These are phyloP conservation scores for Sebastes paucispinis DNA, from an alignment of 2,797 vertebrate species.

Conservation along the genomic window DNA sequence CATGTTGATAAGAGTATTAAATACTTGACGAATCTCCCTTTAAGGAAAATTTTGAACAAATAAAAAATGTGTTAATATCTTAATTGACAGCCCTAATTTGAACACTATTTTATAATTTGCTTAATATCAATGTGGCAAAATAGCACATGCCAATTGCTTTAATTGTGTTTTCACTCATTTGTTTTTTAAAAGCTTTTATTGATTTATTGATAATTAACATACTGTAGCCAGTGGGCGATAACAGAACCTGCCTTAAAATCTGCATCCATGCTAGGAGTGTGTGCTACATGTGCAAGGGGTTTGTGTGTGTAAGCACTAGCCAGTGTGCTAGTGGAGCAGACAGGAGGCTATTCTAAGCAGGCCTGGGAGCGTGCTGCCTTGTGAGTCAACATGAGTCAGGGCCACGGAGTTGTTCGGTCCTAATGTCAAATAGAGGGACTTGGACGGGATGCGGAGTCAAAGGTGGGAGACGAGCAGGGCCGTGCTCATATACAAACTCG, in stretches of 20 bases:
- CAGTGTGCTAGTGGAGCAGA: conserved; percentile 69
- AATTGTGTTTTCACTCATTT: neutral
- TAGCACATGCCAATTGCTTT: neutral
- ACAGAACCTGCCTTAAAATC: neutral
- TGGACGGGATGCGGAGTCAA: neutral
- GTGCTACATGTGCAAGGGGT: neutral
- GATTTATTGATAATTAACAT: neutral
- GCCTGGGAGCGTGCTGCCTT: conserved; percentile 61
- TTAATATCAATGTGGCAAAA: neutral
- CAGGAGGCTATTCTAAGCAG: conserved; percentile 73
- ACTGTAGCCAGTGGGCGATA: neutral
- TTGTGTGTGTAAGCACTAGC: conserved; percentile 36
- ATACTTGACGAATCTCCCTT: too few relatives aligned
- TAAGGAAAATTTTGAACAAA: too few relatives aligned
- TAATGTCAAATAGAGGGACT: conserved; percentile 51
- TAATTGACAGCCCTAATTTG: too few relatives aligned
- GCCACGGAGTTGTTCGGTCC: conserved; percentile 51
- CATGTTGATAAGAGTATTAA: too few relatives aligned
- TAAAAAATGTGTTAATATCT: too few relatives aligned
- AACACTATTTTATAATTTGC: neutral
- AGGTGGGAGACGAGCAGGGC: neutral
- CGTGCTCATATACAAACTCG: neutral
- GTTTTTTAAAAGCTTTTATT: neutral
- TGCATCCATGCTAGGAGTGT: neutral
- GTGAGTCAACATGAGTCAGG: conserved; percentile 75